Base-by-base conservation (phyloP, 2,113 vertebrate species). In the Cynopterus brachyotis region DNA sequence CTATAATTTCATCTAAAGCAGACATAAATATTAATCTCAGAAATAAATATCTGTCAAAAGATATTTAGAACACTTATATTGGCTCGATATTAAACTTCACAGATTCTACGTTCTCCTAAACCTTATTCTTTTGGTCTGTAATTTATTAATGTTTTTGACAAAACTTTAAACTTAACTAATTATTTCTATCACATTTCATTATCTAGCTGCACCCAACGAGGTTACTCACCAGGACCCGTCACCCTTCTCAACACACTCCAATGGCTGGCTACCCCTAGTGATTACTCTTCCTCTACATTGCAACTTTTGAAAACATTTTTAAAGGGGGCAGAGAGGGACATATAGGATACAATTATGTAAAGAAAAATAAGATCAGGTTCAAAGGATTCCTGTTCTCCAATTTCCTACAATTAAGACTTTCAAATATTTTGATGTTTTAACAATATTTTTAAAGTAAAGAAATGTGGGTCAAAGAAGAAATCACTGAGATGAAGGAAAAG, bases 1-100 rank as follows among this genome's bases (percentile, higher is more conserved):
- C 57, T 37, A 53, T 32, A 95, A 91, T 64, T 88, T 94, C 32
- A 73, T 32, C 62, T 88, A 88, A 97, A 40, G 6, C 40, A 95
- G 42, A 80, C 19, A 66, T 32, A 91, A 95, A 70, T 53, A 94
- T 66, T 70, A 94, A 72, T 78, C n/a, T 88, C 70, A 88, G 37
- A 87, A 76, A 69, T 53, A 0, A 10, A 76, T 37, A 91, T 30
- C 53, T 47, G 28, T 87, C 53, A 32, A 87, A 24, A 91, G 8
- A 60, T 50, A 72, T 10, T 91, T 66, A 72, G 20, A 69, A 62
- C 22, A 64, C 37, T 47, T 66, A n/a, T 67, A 86, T 1, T 66
- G 30, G 16, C 62, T 82, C 5, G 17, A 94, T 13, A 75, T 1
- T 66, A 15, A 70, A 93, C 16, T 37, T 88, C 22, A 47, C 2